Conservation (phyloP, 2,888 invertebrate species). For the Callyntrura sp. region DNA sequence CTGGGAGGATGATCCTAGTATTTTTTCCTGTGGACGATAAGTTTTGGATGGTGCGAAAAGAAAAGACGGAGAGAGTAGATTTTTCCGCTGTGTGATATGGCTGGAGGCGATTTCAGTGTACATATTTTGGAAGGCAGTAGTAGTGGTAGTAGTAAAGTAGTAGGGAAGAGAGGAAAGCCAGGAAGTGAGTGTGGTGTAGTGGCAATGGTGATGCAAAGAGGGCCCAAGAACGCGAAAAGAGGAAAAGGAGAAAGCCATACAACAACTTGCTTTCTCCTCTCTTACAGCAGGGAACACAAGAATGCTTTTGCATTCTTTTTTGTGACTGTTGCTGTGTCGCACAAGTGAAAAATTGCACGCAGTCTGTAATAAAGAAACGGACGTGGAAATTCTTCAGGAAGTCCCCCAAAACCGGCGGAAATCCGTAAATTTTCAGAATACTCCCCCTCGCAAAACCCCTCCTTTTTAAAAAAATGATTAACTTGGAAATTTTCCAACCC, state of each 20-base stretch:
- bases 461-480: not conserved
- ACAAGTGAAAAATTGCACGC: too few relatives aligned
- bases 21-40: too few relatives aligned
- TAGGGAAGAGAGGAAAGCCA: too few relatives aligned
- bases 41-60: not conserved
- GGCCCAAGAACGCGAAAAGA: not conserved
- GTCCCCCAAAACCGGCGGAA: too few relatives aligned
- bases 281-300: not conserved
- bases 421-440: too few relatives aligned
- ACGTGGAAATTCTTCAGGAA: too few relatives aligned
- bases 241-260: not conserved
- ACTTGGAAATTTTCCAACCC: too few relatives aligned
- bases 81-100: constrained; percentile 22
- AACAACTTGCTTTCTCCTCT: not conserved
- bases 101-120: constrained; percentile 6
- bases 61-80: not conserved
- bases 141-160: not conserved
- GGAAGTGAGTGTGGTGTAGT: constrained; percentile 2
- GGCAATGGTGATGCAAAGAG: not conserved
- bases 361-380: too few relatives aligned
- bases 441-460: too few relatives aligned
- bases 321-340: not conserved
- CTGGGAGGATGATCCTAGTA: too few relatives aligned
- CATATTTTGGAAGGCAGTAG: not conserved
- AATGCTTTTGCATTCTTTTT: constrained; percentile 19